Evolutionary conservation across 2,113 vertebrate species (phyloP), one percentile per base, ranked within the genome.

Genomic region (Pseudorasbora parva): DNA sequence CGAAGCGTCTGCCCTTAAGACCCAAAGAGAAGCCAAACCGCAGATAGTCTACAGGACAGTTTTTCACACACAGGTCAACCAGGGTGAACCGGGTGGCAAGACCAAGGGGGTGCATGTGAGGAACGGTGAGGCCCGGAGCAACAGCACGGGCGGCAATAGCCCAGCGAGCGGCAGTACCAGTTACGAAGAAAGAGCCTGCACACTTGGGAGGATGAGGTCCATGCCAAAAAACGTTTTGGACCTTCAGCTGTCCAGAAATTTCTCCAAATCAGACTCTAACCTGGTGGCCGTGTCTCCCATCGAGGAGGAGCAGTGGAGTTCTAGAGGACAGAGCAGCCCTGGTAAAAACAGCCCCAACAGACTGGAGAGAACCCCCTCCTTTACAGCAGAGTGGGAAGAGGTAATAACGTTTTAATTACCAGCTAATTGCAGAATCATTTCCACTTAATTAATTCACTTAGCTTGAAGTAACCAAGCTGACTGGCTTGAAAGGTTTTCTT

Each of bases 351-450:
- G 90, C 87, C 94, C 95, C 2, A 95, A 93, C 88, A 92, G 91
- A 92, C 93, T 97, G 0, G 97, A 99, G 91, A 94, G 97, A 87
- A 97, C 96, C 0, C 97, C 97, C 3, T 99, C 97, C 75, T 99
- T 99, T 92, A 98, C 97, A 1, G 97, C 97, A 0, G 97, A 99
- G 90, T 99, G 97, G 97, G 97, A 98, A 90, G 97, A 99, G 94
- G 97, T 98, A 94, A 94, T 93, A 84, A 59, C 59, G 14, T 41
- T 43, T 78, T 47, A 33, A 74, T 82, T 84, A 64, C 79, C 27
- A 23, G 47, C 47, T 77, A 84, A 81, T 84, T 76, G 79, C 41
- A 8, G 30, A 62, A 75, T 80, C 82, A 57, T 86, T 47, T 71
- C 79, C 68, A 66, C 23, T 81, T 84, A n/a, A 81, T 76, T 57